Conservation (phyloP, 2,797 vertebrate species). For the Petrocephalus sullivani region DNA sequence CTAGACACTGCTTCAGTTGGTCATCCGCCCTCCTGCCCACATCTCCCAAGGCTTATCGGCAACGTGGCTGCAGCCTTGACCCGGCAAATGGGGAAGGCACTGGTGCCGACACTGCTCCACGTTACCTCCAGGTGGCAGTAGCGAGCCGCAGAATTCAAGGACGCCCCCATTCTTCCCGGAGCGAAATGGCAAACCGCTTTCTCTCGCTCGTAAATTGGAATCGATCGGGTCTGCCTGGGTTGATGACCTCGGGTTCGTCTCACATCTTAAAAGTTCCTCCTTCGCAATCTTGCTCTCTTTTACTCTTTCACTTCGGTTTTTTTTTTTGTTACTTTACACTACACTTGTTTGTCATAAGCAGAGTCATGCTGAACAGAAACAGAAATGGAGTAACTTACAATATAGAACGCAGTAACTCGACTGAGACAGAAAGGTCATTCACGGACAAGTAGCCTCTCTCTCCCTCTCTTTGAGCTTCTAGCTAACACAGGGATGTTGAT, state of each 20-base stretch:
- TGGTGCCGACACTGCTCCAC: not conserved
- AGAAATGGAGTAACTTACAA: not conserved
- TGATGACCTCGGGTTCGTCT: not conserved
- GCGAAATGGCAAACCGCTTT: not conserved
- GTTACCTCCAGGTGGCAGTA: not conserved
- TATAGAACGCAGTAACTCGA: not conserved
- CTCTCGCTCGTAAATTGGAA: not conserved
- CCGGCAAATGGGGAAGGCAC: not conserved
- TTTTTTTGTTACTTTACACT: not conserved
- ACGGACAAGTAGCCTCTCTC: not conserved
- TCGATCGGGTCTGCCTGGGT: not conserved
- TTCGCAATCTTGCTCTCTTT: not conserved
- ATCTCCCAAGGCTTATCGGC: not conserved
- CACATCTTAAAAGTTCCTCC: not conserved
- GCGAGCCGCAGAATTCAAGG: not conserved
- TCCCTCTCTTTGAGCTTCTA: not conserved
- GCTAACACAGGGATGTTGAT: not conserved
- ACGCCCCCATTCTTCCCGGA: not conserved
- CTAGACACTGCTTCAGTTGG: not conserved
- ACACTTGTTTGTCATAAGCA: not conserved
- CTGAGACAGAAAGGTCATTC: not conserved
- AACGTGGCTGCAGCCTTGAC: not conserved
- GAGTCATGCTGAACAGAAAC: not conserved
- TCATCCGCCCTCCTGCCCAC: not conserved
- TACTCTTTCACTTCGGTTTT: not conserved